phyloP scores from a whole-genome alignment of 1,140 invertebrate genomes.

The Acromyrmex charruanus region DNA sequence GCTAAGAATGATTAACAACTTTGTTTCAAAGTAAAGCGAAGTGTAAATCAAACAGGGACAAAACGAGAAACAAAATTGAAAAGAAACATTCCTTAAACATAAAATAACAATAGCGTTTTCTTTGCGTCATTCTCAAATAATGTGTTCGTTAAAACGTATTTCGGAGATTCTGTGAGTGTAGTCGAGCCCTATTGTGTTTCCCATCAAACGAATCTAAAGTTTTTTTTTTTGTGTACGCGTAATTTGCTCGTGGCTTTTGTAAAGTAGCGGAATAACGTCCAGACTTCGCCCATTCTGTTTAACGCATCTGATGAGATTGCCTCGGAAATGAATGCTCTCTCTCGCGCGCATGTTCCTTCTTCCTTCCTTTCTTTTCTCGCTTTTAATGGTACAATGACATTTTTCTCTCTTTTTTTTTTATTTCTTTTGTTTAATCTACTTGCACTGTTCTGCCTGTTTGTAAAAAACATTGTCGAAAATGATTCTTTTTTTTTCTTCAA shows the following conservation, averaged over 20 bases:
- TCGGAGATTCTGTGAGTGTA: background rate
- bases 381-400: slow-evolving; percentile 73
- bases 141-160: background rate
- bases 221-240: slow-evolving; percentile 13
- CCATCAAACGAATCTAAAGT: background rate
- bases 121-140: background rate
- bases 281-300: slow-evolving; percentile 46
- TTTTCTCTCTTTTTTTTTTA: slow-evolving; percentile 64
- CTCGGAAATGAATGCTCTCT: slow-evolving; percentile 66
- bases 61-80: slow-evolving; percentile 23
- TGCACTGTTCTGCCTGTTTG: slow-evolving; percentile 84
- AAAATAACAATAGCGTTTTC: slow-evolving; percentile 17
- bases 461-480: slow-evolving; percentile 87
- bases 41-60: slow-evolving; percentile 24
- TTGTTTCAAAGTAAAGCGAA: background rate
- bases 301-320: slow-evolving; percentile 52
- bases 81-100: slow-evolving; percentile 10
- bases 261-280: slow-evolving; percentile 54
- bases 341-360: slow-evolving; percentile 39
- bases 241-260: slow-evolving; percentile 19
- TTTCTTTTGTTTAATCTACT: slow-evolving; percentile 77
- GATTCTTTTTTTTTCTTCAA: slow-evolving; percentile 82
- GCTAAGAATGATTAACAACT: background rate
- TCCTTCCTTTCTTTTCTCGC: slow-evolving; percentile 52
- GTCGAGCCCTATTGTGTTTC: background rate